Base-by-base conservation (phyloP, 2,888 invertebrate species). In the Meganola albula region DNA sequence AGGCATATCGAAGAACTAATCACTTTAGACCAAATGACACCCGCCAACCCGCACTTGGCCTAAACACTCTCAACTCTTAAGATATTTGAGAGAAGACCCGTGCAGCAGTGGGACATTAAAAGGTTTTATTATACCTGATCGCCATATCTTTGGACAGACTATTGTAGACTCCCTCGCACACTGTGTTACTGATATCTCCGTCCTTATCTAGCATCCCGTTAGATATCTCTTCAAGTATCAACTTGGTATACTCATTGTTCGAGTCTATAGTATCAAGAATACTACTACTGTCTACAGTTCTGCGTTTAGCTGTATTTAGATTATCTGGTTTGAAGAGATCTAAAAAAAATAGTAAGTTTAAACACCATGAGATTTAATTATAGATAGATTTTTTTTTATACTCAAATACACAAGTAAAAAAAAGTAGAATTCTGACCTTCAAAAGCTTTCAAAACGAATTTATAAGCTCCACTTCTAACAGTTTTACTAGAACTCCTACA, bases 111-210 rank as follows among this genome's bases (percentile, higher is more conserved):
- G n/a, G n/a, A n/a, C n/a, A n/a, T n/a, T n/a, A n/a, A n/a, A n/a
- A n/a, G n/a, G n/a, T n/a, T n/a, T n/a, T n/a, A n/a, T n/a, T n/a
- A n/a, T 36, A 52, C 52, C 52, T 52, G 10, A 44, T 10, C 10
- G 25, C 16, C 10, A 52, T 24, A 18, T 53, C 53, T 8, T 49
- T 38, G 2, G 53, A 42, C 3, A 53, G 34, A 21, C 33, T 35
- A 4, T 24, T 14, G 3, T 42, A 40, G 0, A 47, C 11, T 0
- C 40, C 53, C 5, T 50, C 50, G 4, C 12, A 10, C 23, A 52
- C 9, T 26, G 42, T 34, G 1, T 22, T 40, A 1, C 20, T 7
- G 47, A 21, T 2, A 42, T 7, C 3, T 10, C 12, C 1, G 25
- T 40, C 1, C 2, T 2, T 1, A 24, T 53, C 52, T 12, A 49